Evolutionary conservation across 2,888 invertebrate genomes (phyloP), one percentile per base, ranked within the genome.

Genomic region (Caenorhabditis sp.): DNA sequence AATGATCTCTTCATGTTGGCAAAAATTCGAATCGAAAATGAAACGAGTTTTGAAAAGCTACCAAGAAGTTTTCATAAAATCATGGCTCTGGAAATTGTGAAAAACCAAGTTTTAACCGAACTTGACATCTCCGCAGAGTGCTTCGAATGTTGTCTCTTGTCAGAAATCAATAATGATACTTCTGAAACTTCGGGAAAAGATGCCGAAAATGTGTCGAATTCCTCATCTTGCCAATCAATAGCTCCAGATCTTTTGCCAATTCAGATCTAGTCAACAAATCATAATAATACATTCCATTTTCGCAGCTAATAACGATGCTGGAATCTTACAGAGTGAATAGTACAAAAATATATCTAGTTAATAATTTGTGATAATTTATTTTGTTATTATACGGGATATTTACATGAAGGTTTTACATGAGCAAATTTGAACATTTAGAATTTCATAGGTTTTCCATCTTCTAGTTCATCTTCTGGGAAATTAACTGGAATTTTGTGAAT

Each of bases 71-170:
- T 58, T 57, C 73, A 73, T 57, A 56, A 38, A 62, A 64, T 62
- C 21, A 59, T 57, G 23, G 73, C 73, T 0, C 7, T 68, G 26
- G 63, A 73, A 60, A 73, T 68, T 26, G 61, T 56, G 2, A 68
- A 65, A 25, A 43, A 43, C 3, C 68, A 57, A 38, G 62, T 59
- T 10, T 52, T 73, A 5, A 62, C 43, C 20, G 68, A 65, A 26
- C 14, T 73, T 31, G 64, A 68, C 31, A 59, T 68, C 21, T 38
- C 65, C 12, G 64, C 58, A 56, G 73, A 73, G 43, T 68, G 68
- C 23, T 52, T 73, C 49, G 59, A 59, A 56, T 56, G 56, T 26
- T 10, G 3, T 26, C 17, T 56, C 2, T 5, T 56, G 14, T 17
- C 10, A 8, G 26, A 56, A 26, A 26, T 7, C 7, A 23, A 23